Evolutionary conservation across 37 sponge, comb jelly and placozoan species (phyloP), one percentile per base, ranked within the genome.

Genomic region (Haliclona indistincta): DNA sequence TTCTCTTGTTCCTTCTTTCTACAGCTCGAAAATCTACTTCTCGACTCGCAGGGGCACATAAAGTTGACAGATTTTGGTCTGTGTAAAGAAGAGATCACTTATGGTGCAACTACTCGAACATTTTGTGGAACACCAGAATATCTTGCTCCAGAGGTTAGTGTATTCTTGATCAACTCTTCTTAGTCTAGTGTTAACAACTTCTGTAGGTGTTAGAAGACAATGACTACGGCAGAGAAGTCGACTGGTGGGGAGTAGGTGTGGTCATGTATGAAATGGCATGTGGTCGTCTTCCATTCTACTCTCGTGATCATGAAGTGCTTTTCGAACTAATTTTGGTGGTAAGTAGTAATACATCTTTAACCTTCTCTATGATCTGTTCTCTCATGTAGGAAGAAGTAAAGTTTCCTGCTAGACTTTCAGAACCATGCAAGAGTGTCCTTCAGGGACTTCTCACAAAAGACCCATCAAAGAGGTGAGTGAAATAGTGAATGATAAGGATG

Each of bases 41-140:
- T 97, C 67, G 99, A 97, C 70, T 44, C 63, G 7, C 84, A 93
- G 54, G 99, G 99, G 0, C 99, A 97, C 76, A 92, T 97, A 4
- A 97, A 97, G 75, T 79, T 97, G 36, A 93, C 99, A 13, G 99
- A 97, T 75, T 97, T 97, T 88, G 99, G 99, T 10, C 85, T 97
- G 32, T 97, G 99, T 52, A 97, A 97, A 60, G 92, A 97, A 62
- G 94, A 97, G 79, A 93, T 97, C 20, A 70, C 86, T 6, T 97
- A 75, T 65, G 99, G 99, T 25, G 88, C 86, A 49, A 97, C 99
- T 25, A 94, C 94, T 25, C 71, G 79, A 32, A 97, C 99, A 17
- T 97, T 97, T 86, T 97, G 99, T 80, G 99, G 99, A 15, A 97
- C 99, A n/a, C 99, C 99, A 0, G 99, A 97, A 73, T 97, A 97